Evolutionary conservation across 2,888 invertebrate species (phyloP), one percentile per base, ranked within the genome.

Genomic region (Altica lythri): DNA sequence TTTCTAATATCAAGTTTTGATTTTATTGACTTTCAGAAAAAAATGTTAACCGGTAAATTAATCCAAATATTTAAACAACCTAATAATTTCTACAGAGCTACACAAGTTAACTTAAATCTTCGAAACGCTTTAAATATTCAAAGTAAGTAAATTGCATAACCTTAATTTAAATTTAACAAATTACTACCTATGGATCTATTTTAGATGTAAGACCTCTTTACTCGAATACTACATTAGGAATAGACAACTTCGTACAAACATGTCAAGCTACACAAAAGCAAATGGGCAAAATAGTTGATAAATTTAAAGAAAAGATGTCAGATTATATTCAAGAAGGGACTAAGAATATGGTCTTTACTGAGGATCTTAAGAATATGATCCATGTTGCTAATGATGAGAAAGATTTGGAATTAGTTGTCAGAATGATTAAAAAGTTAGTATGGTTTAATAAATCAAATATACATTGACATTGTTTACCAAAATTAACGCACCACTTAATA

Each of bases 361-460:
- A 92, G 77, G 92, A 92, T 75, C 76, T 92, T 8, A 92, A 91
- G 73, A 89, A 88, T 70, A 88, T 91, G 83, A 71, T 89, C 2
- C 86, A 91, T 68, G 72, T 92, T 46, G 82, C 83, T 2, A 83
- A 86, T 55, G 81, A 80, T 18, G 79, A 77, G 22, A 72, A 78
- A 2, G 90, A 92, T 71, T 61, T 89, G 9, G 75, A 84, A 4
- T 75, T 91, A 12, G 71, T 88, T 1, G 66, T 79, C 5, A 79
- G 82, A 64, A 91, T 92, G 90, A 76, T 90, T 59, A 80, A 81
- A 72, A 88, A 85, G 84, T 61, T 22, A 47, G 53, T 48, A 6
- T 42, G 16, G 27, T 14, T 40, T 13, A 1, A 2, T 10, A n/a
- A 18, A 17, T 27, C 10, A 34, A 9, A 48, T 27, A 29, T 27